Percentiles rank a stretch among this genome's conserved stretches.
Conservation (phyloP, 2,888 invertebrate genomes). For the Salticus scenicus region DNA sequence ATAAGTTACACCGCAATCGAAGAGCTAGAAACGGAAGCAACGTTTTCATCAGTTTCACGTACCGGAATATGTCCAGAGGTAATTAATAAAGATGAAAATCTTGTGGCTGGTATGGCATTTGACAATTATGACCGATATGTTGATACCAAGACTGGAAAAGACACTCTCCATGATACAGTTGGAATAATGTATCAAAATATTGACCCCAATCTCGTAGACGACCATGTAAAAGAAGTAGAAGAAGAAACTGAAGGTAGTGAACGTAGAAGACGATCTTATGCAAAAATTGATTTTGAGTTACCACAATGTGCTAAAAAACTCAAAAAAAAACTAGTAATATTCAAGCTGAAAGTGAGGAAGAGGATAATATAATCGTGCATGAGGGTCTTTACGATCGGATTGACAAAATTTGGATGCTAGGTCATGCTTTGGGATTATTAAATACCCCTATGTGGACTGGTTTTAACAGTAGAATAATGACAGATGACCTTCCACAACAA, state of each 20-base stretch:
- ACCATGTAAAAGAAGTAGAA: not conserved
- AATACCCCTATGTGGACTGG: too few species aligned
- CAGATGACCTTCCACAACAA: too few species aligned
- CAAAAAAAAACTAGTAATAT: not conserved
- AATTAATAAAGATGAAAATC: not conserved
- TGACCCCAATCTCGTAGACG: not conserved
- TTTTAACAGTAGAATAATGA: too few species aligned
- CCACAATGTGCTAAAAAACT: not conserved
- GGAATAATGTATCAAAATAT: not conserved
- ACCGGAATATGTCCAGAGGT: not conserved
- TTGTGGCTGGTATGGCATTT: not conserved
- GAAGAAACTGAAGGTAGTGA: not conserved
- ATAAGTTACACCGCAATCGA: not conserved
- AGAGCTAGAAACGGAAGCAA: not conserved
- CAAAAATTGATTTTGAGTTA: not conserved
- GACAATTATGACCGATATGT: not conserved
- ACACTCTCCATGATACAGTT: not conserved
- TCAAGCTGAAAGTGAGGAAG: not conserved
- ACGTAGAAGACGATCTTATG: not conserved
- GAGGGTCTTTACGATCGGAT: not conserved
- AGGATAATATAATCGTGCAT: not conserved
- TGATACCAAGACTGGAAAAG: not conserved
- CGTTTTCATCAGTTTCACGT: not conserved
- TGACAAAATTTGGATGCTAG: not conserved
- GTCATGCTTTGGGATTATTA: not conserved